phyloP scores from a whole-genome alignment of 2,113 vertebrate genomes.

The Crotalus helleri region DNA sequence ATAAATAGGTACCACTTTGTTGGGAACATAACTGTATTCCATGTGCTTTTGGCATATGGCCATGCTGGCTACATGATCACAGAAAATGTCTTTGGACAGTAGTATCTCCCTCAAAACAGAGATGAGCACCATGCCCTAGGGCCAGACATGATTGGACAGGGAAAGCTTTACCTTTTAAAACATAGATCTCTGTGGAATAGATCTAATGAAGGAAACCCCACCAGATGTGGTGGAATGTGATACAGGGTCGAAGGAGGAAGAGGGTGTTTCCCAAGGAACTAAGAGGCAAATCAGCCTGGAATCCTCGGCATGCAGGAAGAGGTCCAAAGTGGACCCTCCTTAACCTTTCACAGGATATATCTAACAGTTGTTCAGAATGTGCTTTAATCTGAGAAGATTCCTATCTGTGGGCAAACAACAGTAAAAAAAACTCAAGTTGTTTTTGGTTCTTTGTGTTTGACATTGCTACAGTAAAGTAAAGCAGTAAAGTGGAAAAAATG shows the following conservation, averaged over 20 bases:
- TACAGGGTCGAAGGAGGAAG: background rate
- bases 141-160: no score
- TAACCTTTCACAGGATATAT: background rate
- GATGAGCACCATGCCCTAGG: no score
- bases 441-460: background rate
- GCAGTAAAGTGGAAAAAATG: background rate
- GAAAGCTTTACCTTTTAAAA: no score
- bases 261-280: background rate
- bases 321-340: background rate
- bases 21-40: background rate
- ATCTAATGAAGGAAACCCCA: background rate
- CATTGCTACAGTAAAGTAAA: background rate
- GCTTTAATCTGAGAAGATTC: background rate
- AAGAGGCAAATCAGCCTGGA: background rate
- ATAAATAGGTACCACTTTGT: background rate
- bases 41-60: background rate
- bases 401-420: background rate
- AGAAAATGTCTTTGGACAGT: no score
- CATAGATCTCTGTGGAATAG: background rate
- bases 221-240: background rate
- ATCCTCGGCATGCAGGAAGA: background rate
- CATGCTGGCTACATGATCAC: background rate
- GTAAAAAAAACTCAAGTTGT: background rate
- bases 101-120: no score
- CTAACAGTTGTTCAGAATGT: background rate